Base-by-base conservation (phyloP, 2,113 vertebrate genomes). In the Lepus timidus region DNA sequence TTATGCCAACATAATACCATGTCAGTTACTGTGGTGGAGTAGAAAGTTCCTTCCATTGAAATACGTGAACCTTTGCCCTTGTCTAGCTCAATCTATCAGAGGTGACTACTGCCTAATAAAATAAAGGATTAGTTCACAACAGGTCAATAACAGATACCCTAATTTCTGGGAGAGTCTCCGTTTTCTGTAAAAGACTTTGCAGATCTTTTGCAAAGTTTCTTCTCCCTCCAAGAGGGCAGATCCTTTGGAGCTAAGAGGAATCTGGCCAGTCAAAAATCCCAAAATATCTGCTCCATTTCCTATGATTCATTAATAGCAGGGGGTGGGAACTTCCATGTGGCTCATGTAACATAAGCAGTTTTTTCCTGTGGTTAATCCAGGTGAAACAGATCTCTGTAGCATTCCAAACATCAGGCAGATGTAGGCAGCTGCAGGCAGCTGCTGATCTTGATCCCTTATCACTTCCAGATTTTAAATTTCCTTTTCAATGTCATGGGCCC, bases 301-400 rank as follows among this genome's bases (percentile, higher is more conserved):
- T 33, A 84, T 25, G 92, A 95, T 90, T 93, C 93, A 95, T 95
- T 88, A 96, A 58, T 0, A 3, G 90, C 31, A 85, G 61, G 78
- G 96, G 88, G 20, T 71, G 39, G 95, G 78, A 81, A 58, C 9
- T 7, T 86, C 92, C 97, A 86, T 49, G 84, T 79, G 90, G 96
- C 61, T 97, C 97, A 71, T 75, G 33, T 6, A 95, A 96, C 91
- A 92, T 78, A 95, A 94, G 92, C 91, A 74, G 90, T 91, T 95
- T 93, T 68, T 55, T 97, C 92, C 94, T 88, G 6, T 82, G 97
- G 89, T 95, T 91, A 95, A 97, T 86, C 94, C 96, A 94, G 89
- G 96, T 65, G 49, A 94, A 44, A 96, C 96, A 94, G 95, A 91
- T 88, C 90, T 96, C 94, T 64, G 90, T 68, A 82, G 61, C 74